Conservation (phyloP, 1,140 invertebrate genomes). For the Cherax destructor region DNA sequence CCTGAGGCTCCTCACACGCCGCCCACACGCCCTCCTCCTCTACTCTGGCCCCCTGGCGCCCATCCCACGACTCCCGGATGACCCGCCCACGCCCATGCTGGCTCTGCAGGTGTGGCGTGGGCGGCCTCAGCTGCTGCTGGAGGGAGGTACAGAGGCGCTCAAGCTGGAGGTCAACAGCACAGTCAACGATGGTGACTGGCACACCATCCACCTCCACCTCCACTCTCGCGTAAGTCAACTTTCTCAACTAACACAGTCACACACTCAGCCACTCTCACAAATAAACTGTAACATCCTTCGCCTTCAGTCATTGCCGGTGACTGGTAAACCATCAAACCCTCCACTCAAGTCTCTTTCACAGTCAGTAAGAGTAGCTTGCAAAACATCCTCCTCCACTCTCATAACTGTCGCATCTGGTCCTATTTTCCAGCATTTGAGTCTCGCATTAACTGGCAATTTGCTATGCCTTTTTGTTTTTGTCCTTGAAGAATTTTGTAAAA, state of each 20-base stretch:
- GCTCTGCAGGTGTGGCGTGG: conserved; percentile 39
- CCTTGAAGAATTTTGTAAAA: too few relatives aligned
- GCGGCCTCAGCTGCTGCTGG: conserved; percentile 40
- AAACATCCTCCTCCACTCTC: too few relatives aligned
- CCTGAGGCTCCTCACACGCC: conserved; percentile 39
- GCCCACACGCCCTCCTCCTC: conserved; percentile 35
- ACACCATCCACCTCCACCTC: conserved; percentile 30
- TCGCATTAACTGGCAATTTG: too few relatives aligned
- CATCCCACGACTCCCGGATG: not conserved
- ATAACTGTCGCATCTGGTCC: too few relatives aligned
- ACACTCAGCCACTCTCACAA: not conserved
- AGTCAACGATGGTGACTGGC: conserved; percentile 39
- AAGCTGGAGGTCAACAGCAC: conserved; percentile 31
- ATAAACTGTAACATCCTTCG: too few relatives aligned
- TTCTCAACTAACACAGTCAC: not conserved
- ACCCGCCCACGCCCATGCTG: conserved; percentile 17
- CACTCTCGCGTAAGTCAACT: not conserved
- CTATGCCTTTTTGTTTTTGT: too few relatives aligned
- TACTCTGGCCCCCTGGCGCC: conserved; percentile 42
- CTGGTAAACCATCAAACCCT: too few relatives aligned
- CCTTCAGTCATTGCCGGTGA: too few relatives aligned
- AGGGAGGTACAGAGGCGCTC: conserved; percentile 11
- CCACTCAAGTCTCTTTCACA: too few relatives aligned
- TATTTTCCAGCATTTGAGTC: too few relatives aligned
- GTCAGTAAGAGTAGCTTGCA: too few relatives aligned